Base-by-base conservation (phyloP, 2,888 invertebrate genomes). In the Steinernema carpocapsae region DNA sequence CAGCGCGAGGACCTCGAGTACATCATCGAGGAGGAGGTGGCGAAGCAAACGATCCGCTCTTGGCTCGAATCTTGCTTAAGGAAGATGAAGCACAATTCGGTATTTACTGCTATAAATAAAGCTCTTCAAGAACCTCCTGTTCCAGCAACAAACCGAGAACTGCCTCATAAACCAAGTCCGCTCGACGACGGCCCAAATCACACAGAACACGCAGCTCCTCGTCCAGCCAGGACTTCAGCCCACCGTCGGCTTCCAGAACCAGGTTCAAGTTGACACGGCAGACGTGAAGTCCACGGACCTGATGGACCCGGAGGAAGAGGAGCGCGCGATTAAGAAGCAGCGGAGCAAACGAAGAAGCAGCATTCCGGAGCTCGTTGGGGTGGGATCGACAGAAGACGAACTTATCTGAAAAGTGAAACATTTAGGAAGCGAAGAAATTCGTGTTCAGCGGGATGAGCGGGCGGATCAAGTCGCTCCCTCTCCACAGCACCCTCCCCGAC, bases 1-100 rank as follows among this genome's bases (percentile, higher is more conserved):
- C 97, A 96, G 10, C 91, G 99, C 78, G 97, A 99, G 89, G 99
- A 99, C 89, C 93, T 99, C 84, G 99, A 99, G 89, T 97, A 95
- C 88, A 92, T 97, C 71, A 97, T 99, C 74, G 99, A 99, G 88
- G 99, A 99, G 89, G 99, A 99, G 89, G 82, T 99, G 32, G 99
- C 99, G 48, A 99, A 99, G 88, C 96, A 97, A 90, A 99, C 99
- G 0, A 99, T 99, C 82, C 91, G 97, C 85, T 95, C 95, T 26
- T 99, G 99, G 97, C 91, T 99, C 75, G 97, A 99, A 89, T 94
- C 94, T 37, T 99, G 97, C 88, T 91, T 99, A 72, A 94, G 96
- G 88, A 93, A 95, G 88, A 97, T 97, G n/a, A 79, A 79, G 45
- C 79, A 80, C 45, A 71, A 77, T 37, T 76, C 79, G 43, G 76